Percentiles rank a stretch among this genome's conserved stretches.
phyloP scores from a whole-genome alignment of 1,140 invertebrate genomes.

The Caenorhabditis remanei region DNA sequence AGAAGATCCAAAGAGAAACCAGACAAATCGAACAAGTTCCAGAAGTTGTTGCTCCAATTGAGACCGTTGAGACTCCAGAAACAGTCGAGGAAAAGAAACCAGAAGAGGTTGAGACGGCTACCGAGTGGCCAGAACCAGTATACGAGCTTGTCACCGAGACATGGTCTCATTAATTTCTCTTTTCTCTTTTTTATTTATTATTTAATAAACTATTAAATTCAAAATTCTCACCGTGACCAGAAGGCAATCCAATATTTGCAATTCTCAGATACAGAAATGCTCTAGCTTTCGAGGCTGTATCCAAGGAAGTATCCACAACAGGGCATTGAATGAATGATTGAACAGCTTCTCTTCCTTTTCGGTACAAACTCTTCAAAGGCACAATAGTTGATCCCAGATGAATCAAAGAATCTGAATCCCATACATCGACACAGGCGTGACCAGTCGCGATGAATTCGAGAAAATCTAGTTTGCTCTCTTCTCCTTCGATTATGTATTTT shows the following conservation, averaged over 20 bases:
- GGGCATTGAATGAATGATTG: constrained; percentile 66
- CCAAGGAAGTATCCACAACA: constrained; percentile 64
- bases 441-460: constrained; percentile 61
- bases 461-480: constrained; percentile 65
- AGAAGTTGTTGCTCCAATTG: constrained; percentile 35
- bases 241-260: constrained; percentile 71
- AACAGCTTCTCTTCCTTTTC: constrained; percentile 68
- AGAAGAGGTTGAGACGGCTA: constrained; percentile 38
- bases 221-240: constrained; percentile 61
- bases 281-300: constrained; percentile 17
- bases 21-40: constrained; percentile 57
- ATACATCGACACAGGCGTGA: constrained; percentile 69
- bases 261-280: constrained; percentile 70
- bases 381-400: constrained; percentile 68
- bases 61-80: constrained; percentile 49
- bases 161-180: constrained; percentile 9
- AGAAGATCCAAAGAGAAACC: constrained; percentile 51
- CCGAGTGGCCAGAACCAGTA: constrained; percentile 61
- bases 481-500: constrained; percentile 58
- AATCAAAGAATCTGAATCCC: constrained; percentile 72
- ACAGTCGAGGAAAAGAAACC: constrained; percentile 12
- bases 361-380: constrained; percentile 68
- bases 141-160: constrained; percentile 63
- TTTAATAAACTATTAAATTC: constrained; percentile 12
- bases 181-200: constrained; percentile 7